These are phyloP conservation scores for Trachelus stipa DNA, from an alignment of 2,888 invertebrate species.

Conservation along the genomic window DNA sequence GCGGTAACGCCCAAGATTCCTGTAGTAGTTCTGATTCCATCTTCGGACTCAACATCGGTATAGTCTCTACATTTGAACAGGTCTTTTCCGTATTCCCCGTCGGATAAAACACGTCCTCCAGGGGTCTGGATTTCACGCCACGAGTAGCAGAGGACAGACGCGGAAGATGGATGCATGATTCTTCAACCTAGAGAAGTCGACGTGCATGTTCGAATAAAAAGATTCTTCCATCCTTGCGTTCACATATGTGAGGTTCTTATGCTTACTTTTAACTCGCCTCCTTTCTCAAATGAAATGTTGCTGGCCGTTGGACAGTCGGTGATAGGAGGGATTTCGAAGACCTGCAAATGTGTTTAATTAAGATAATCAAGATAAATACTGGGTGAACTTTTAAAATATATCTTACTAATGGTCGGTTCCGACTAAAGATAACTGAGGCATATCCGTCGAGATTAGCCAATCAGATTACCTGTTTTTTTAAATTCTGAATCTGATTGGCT, in stretches of 20 bases:
- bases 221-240: not conserved
- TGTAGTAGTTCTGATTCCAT: conserved; percentile 49
- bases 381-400: not conserved
- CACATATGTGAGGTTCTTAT: not conserved
- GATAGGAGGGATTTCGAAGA: conserved; percentile 63
- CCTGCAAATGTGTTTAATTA: conserved; percentile 38
- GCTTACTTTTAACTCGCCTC: conserved; percentile 59
- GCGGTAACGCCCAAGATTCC: conserved; percentile 30
- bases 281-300: conserved; percentile 64
- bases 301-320: conserved; percentile 60
- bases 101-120: conserved; percentile 27
- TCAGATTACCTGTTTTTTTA: not conserved
- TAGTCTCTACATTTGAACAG: conserved; percentile 43
- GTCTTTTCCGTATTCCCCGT: conserved; percentile 31
- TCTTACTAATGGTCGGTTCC: conserved; percentile 3
- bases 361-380: conserved; percentile 13
- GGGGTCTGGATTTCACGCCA: conserved; percentile 60
- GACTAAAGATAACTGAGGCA: not conserved
- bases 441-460: not conserved
- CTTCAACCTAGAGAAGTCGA: conserved; percentile 40
- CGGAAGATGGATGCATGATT: conserved; percentile 57
- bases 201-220: not conserved
- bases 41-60: conserved; percentile 50
- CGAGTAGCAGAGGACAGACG: conserved; percentile 58
- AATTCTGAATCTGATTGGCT: not conserved